Base-by-base conservation (phyloP, 2,797 vertebrate species). In the Holocentrus rufus region DNA sequence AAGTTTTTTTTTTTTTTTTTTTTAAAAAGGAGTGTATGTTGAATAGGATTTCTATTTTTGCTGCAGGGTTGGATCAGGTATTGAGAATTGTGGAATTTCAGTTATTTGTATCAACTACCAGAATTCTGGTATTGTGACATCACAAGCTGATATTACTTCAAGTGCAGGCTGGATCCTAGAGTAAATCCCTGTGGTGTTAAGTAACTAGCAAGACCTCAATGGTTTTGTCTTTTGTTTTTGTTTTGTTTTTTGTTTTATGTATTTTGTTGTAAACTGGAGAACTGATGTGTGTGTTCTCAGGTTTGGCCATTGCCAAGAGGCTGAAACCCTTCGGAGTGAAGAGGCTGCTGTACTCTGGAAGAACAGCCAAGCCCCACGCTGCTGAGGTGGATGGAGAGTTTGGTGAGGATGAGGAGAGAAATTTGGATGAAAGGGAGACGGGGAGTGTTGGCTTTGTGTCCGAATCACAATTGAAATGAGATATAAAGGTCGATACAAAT, bases 261-360 rank as follows among this genome's bases (percentile, higher is more conserved):
- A 36, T 15, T 52, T 1, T 1, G 36, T 36, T 6, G 31, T 55
- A 31, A 74, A 46, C 14, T 55, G 27, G 7, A 27, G 55, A 20
- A 36, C 1, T 31, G 20, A 5, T 65, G 4, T 61, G 25, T 59
- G 70, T 57, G 34, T 68, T 54, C 63, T 67, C 59, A 99, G 97
- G 97, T 57, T 89, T 96, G 91, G 96, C 96, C 0, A 93, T 99
- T 15, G 96, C 96, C 62, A 91, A 74, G 59, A 94, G 96, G 31
- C 94, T 99, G 58, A 94, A 95, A 85, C 95, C 97, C 0, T 99
- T 99, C 5, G 96, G 97, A n/a, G 93, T 98, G 65, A 95, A 94
- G 85, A 95, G 80, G 84, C 93, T 98, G 70, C 82, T 98, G 1
- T 98, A 98, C 73, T 87, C 95, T 0, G 96, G 96, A 69, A 95